Evolutionary conservation across 2,113 vertebrate species (phyloP), one percentile per base, ranked within the genome.

Genomic region (Dolichotis patagonum): DNA sequence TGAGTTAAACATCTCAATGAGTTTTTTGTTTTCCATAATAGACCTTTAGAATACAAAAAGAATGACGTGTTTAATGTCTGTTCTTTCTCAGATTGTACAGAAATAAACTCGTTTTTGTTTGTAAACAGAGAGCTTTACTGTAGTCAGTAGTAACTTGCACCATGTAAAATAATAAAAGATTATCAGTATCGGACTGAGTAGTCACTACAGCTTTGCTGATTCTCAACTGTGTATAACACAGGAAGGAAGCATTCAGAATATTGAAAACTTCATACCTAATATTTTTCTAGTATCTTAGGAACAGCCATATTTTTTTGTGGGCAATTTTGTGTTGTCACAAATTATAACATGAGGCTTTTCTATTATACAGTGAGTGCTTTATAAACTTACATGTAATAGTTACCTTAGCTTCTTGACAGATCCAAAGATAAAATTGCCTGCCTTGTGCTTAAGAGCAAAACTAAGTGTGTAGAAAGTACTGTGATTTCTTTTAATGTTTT

Each of bases 41-140:
- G 85, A 92, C 67, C 62, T 87, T 93, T 52, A 38, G 19, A 90
- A 88, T 35, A n/a, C 81, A 80, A 92, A 92, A 71, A 56, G 35
- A 83, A 69, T 92, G 20, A 43, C 75, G 0, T 86, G 95, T 90
- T 41, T 80, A 71, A 35, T 91, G 43, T 91, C 94, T 75, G 5
- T 94, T 93, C 38, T 91, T 80, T 46, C 75, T 95, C n/a, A 52
- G 28, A 85, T 90, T 97, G 96, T 88, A 63, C 4, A 58, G 32
- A 88, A 52, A 62, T 60, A 63, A 94, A 85, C 38, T 77, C 12
- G 5, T 26, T 28, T 12, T 46, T 77, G 41, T 58, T 60, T 4
- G 2, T 69, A 88, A 77, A 38, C 32, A 62, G 30, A 82, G 82
- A 95, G 35, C 10, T 88, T 82, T 86, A 69, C 78, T 94, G 20